Evolutionary conservation across 2,797 vertebrate species (phyloP).

Genomic region (Alosa sapidissima): DNA sequence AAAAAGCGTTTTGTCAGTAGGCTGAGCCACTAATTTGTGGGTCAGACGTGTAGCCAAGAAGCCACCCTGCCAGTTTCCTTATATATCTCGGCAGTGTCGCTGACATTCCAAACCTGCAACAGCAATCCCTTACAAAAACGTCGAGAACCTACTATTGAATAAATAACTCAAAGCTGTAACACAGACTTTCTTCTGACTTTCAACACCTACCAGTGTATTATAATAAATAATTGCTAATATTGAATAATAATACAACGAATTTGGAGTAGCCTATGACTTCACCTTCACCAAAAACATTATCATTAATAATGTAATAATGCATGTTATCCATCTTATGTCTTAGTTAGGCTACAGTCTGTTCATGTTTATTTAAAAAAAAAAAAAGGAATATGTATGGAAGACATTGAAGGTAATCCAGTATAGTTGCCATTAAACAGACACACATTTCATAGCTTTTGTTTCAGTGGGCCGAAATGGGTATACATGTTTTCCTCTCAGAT

Average conservation of each 20-base stretch:
- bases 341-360: too few species aligned
- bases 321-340: too few species aligned
- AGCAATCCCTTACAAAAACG: slow-evolving; percentile 54
- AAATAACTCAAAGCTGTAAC: neutral
- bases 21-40: slow-evolving; percentile 8
- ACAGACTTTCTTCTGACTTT: neutral
- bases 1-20: neutral
- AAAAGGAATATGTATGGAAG: neutral
- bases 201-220: neutral
- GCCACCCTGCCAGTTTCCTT: slow-evolving; percentile 70
- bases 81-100: slow-evolving; percentile 72
- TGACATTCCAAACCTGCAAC: slow-evolving; percentile 70
- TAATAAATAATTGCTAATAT: neutral
- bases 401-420: too few species aligned
- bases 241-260: neutral
- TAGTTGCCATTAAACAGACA: neutral
- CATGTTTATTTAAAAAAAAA: neutral
- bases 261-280: too few species aligned
- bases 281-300: too few species aligned
- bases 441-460: neutral
- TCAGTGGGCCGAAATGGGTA: neutral
- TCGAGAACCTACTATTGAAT: slow-evolving; percentile 47
- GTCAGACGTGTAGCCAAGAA: slow-evolving; percentile 20
- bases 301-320: too few species aligned
- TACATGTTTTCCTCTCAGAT: slow-evolving; percentile 73